Evolutionary conservation across 2,888 invertebrate genomes (phyloP).

Genomic region (Sceliomorpha sp.): DNA sequence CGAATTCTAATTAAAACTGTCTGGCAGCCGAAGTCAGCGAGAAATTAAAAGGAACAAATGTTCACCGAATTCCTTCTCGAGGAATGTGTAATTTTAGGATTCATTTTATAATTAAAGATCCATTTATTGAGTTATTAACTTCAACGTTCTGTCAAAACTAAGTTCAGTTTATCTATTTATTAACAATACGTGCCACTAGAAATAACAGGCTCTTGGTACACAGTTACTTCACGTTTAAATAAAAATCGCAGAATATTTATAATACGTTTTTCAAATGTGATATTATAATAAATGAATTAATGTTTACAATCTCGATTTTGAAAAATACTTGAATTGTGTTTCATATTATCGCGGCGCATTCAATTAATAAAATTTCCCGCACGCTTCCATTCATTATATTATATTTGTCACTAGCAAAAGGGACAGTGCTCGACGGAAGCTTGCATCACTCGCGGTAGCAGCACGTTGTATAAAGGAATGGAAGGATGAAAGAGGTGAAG

Average conservation of each 20-base stretch:
- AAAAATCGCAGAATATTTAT: constrained; percentile 1
- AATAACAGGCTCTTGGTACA: too few relatives aligned
- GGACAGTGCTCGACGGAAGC: constrained; percentile 66
- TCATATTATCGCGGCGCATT: constrained; percentile 66
- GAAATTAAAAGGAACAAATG: constrained; percentile 47
- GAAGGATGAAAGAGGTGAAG: constrained; percentile 56
- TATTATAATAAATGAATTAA: too few relatives aligned
- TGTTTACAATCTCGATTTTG: too few relatives aligned
- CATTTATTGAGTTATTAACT: constrained; percentile 20
- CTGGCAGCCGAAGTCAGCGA: constrained; percentile 37
- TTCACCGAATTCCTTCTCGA: constrained; percentile 25
- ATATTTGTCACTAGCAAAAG: constrained; percentile 58
- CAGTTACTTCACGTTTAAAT: too few relatives aligned
- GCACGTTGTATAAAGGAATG: constrained; percentile 70
- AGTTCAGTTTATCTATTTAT: neutral
- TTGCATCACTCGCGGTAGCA: constrained; percentile 57
- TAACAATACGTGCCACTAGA: neutral
- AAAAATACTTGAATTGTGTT: too few relatives aligned
- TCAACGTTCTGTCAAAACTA: neutral
- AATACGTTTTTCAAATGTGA: too few relatives aligned
- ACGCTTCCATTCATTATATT: constrained; percentile 75
- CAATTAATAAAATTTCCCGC: constrained; percentile 79
- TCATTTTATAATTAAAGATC: constrained; percentile 26
- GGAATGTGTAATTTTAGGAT: constrained; percentile 31
- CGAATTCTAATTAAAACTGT: constrained; percentile 54